A percentile compares a stretch with the other conserved stretches of the same genome.
Conservation (phyloP, 2,113 vertebrate species). For the Condylura cristata region DNA sequence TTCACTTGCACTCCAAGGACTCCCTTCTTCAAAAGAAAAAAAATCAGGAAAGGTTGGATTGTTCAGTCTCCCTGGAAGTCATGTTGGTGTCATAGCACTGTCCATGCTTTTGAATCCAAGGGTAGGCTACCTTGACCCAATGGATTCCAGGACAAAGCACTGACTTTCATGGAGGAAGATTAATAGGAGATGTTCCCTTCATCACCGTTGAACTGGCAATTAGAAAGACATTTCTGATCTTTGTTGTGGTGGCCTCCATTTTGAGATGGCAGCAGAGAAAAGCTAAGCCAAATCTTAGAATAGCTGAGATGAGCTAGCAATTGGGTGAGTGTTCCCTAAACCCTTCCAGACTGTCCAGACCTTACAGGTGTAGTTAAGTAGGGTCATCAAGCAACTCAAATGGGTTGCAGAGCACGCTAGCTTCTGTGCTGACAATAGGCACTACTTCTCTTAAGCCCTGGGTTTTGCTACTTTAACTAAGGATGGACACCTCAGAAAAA, state of each 20-base stretch:
- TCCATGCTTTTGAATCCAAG: slow-evolving; percentile 83
- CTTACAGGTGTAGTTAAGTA: slow-evolving; percentile 58
- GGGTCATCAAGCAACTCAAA: slow-evolving; percentile 58
- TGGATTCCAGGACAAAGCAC: slow-evolving; percentile 70
- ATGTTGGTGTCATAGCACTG: slow-evolving; percentile 21
- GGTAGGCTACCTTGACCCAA: slow-evolving; percentile 83
- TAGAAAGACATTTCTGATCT: slow-evolving; percentile 78
- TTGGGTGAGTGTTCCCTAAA: slow-evolving; percentile 72
- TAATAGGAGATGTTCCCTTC: slow-evolving; percentile 68
- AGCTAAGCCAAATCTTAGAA: slow-evolving; percentile 75
- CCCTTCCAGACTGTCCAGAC: slow-evolving; percentile 77
- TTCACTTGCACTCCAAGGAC: slow-evolving; percentile 97
- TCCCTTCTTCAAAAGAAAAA: slow-evolving; percentile 94
- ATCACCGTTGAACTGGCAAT: slow-evolving; percentile 76
- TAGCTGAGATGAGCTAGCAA: slow-evolving; percentile 81
- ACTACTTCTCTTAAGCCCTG: neutral
- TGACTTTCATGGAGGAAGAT: slow-evolving; percentile 59
- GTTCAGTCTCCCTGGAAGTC: neutral
- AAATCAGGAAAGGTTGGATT: slow-evolving; percentile 80
- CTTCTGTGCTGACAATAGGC: neutral
- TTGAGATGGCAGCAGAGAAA: slow-evolving; percentile 70
- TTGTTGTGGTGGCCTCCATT: slow-evolving; percentile 59
- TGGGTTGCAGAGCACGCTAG: neutral
- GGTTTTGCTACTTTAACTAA: slow-evolving; percentile 6
- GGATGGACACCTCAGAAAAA: neutral